Conservation (phyloP, 2,113 vertebrate species). For the Phyllopteryx taeniolatus region DNA sequence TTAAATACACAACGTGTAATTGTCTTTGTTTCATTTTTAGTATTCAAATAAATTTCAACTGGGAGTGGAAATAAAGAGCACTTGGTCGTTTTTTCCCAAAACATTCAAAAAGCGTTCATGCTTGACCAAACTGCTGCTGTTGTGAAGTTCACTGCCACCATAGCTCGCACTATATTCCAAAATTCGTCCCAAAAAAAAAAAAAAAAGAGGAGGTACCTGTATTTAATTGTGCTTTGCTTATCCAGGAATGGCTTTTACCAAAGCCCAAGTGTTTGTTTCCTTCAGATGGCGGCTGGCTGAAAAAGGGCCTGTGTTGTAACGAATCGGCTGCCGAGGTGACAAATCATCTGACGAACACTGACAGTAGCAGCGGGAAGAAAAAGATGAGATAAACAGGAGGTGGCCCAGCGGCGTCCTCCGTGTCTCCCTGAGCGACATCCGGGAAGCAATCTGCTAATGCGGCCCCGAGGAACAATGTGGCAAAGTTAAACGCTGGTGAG, state of each 20-base stretch:
- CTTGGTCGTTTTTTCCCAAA: too few relatives aligned
- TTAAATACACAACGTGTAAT: too few relatives aligned
- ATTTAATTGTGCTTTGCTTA: neutral
- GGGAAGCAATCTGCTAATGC: slow-evolving; percentile 62
- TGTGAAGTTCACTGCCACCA: too few relatives aligned
- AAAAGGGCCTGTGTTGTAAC: slow-evolving; percentile 33
- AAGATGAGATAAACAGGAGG: slow-evolving; percentile 42
- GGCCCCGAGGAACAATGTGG: slow-evolving; percentile 38
- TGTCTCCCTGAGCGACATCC: slow-evolving; percentile 19
- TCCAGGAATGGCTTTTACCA: neutral
- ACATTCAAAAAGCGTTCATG: too few relatives aligned
- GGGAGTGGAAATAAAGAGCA: too few relatives aligned
- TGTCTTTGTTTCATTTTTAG: too few relatives aligned
- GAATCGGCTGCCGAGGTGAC: slow-evolving; percentile 37
- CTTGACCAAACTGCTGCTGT: too few relatives aligned
- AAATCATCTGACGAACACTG: slow-evolving; percentile 46
- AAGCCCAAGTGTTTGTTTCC: slow-evolving; percentile 5
- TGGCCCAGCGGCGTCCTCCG: slow-evolving; percentile 29
- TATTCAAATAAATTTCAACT: too few relatives aligned
- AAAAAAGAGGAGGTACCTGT: neutral
- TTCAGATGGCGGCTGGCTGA: slow-evolving; percentile 26
- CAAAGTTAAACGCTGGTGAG: slow-evolving; percentile 29
- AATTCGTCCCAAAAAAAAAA: too few relatives aligned
- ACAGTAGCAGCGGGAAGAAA: slow-evolving; percentile 14
- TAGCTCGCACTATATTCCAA: too few relatives aligned